Base-by-base conservation (phyloP, 1,140 invertebrate genomes). In the Catajapyx aquilonaris region DNA sequence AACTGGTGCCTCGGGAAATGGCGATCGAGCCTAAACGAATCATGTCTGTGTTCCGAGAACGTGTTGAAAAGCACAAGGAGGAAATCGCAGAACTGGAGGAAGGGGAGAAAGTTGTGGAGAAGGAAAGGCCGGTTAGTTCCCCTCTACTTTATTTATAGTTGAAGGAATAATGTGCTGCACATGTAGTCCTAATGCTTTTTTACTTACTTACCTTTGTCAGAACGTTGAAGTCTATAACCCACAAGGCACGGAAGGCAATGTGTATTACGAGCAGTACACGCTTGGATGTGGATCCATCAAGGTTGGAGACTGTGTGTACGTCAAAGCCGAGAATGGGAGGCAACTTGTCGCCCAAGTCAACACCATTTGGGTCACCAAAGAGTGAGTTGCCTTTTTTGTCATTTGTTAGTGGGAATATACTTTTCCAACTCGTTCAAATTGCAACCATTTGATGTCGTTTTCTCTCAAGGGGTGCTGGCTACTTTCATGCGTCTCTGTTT, bases 271-370 rank as follows among this genome's bases (percentile, higher is more conserved):
- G 56, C 90, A 94, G 53, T 88, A 81, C 51, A 85, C 81, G 50
- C 77, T 79, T 0, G 23, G 7, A 28, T 74, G 71, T 23, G 81
- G 83, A 18, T 65, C 76, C 20, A 68, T 90, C 39, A 79, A 88
- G 69, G 79, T 73, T 31, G 90, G 88, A 10, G 91, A 96, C 59
- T 91, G 78, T 60, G 85, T 94, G 20, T 93, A 91, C 55, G 83
- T 93, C 9, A 76, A 80, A 22, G 83, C 76, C 13, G 78, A 86
- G 52, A 73, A 76, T 34, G 77, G 81, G 20, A 76, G 77, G 52
- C 81, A 85, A 53, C 68, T 83, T 38, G 81, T 97, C 40, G 80
- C 85, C n/a, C 77, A 91, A 58, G 77, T 97, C 44, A 86, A 95
- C 57, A 73, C 76, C 41, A 83, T 96, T 49, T 96, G 88, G 88